Base-by-base conservation (phyloP, 1,140 invertebrate genomes). In the Bombus difficillimus region DNA sequence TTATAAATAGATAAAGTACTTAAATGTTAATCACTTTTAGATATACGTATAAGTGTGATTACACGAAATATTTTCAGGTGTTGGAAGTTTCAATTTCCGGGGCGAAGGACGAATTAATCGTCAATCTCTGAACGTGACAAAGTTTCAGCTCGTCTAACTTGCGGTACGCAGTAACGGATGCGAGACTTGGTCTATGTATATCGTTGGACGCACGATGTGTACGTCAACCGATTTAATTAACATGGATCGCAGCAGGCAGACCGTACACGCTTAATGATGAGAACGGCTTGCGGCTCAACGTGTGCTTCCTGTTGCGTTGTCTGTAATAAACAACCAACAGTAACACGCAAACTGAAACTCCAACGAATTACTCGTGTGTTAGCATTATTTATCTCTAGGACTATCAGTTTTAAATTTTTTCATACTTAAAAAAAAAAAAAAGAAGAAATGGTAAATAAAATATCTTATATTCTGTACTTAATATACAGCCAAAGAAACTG, bases 181-280 rank as follows among this genome's bases (percentile, higher is more conserved):
- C 75, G 39, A 47, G 53, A 47, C 64, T 82, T 80, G 62, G 79
- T 78, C 62, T 69, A 75, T 34, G 64, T 81, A 64, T 76, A 73
- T 39, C 62, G 39, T 53, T 77, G 73, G 72, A 87, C 68, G 78
- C 78, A n/a, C 75, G 57, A 81, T 79, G 85, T 88, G 86, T 81
- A 91, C 88, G 76, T 87, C 66, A 71, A 88, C 83, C 90, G 87
- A 93, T 93, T 92, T 92, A 87, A 92, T 93, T 92, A 92, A 92
- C 91, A 90, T 89, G 89, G 84, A 91, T 92, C 77, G 82, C 74
- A 87, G 72, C 80, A 86, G 79, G 78, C 86, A 78, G 81, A 80
- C 88, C 83, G 86, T 85, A 86, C 75, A 73, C 76, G 88, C 89
- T 92, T 91, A 91, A 92, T 91, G 91, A 92, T 85, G 89, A 91